These are phyloP conservation scores for Lates calcarifer DNA, from an alignment of 2,113 vertebrate genomes.

Conservation along the genomic window DNA sequence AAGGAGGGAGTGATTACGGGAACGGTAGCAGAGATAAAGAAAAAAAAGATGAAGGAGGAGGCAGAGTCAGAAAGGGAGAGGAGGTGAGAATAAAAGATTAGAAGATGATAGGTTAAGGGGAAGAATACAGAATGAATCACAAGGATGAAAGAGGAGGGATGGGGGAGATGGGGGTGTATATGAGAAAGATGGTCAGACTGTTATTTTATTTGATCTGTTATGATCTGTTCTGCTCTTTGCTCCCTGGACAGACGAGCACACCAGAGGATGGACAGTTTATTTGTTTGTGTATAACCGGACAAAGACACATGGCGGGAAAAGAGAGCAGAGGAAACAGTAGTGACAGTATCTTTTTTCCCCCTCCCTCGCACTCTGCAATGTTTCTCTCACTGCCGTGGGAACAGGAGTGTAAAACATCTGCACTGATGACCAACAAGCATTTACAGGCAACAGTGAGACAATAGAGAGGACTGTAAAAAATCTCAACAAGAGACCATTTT, in stretches of 20 bases:
- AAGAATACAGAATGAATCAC: slow-evolving; percentile 45
- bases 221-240: slow-evolving; percentile 47
- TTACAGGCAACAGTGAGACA: not conserved
- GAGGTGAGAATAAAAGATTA: slow-evolving; percentile 69
- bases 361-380: not conserved
- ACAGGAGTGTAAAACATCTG: slow-evolving; percentile 69
- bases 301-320: slow-evolving; percentile 23
- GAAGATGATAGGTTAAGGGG: slow-evolving; percentile 52
- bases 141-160: slow-evolving; percentile 9
- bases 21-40: slow-evolving; percentile 70
- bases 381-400: slow-evolving; percentile 57
- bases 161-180: not conserved
- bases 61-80: slow-evolving; percentile 47
- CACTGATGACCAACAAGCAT: slow-evolving; percentile 30
- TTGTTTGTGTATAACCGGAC: slow-evolving; percentile 44
- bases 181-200: slow-evolving; percentile 30
- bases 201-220: slow-evolving; percentile 47
- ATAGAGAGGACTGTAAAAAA: not conserved
- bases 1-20: slow-evolving; percentile 77
- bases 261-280: slow-evolving; percentile 52
- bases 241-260: slow-evolving; percentile 26
- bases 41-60: slow-evolving; percentile 64
- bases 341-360: not conserved
- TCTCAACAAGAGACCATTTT: not conserved
- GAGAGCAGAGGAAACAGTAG: slow-evolving; percentile 31